phyloP scores from a whole-genome alignment of 2,113 vertebrate genomes.

The Poecilia latipinna region DNA sequence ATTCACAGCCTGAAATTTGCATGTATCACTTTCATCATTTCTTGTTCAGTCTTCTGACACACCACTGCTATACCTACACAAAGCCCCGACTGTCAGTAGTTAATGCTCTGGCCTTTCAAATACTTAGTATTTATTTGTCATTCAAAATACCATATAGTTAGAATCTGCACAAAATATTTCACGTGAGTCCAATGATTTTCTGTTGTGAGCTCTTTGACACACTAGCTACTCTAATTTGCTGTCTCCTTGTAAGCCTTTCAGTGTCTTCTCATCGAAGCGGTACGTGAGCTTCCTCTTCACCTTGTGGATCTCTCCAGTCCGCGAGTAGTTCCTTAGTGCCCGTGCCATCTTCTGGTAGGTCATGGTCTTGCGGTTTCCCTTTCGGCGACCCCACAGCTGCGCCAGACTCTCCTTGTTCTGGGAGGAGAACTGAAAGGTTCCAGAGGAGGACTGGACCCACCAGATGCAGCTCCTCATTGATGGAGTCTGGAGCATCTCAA shows the following conservation, averaged over 20 bases:
- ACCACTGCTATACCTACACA: conserved; percentile 8
- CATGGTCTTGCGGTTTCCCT: conserved; percentile 86
- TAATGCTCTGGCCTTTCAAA: conserved; percentile 54
- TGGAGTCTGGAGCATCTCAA: conserved; percentile 84
- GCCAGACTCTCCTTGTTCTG: conserved; percentile 85
- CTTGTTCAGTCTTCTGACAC: neutral
- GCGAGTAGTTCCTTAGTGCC: conserved; percentile 81
- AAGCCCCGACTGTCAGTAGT: conserved; percentile 3
- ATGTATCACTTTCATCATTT: neutral
- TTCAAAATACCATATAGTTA: conserved; percentile 11
- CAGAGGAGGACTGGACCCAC: conserved; percentile 82
- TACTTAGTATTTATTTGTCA: conserved; percentile 79
- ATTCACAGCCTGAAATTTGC: conserved; percentile 1
- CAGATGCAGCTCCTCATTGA: conserved; percentile 84
- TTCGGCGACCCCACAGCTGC: conserved; percentile 81
- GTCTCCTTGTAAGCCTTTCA: conserved; percentile 72
- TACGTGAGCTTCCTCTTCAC: conserved; percentile 85
- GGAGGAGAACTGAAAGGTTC: conserved; percentile 85
- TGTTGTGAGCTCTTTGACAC: neutral
- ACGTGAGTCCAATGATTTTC: neutral
- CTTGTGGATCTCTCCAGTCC: conserved; percentile 83
- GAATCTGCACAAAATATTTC: conserved; percentile 20
- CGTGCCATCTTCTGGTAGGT: conserved; percentile 87
- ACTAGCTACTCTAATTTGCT: conserved; percentile 20
- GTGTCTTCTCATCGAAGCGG: conserved; percentile 78